Percentiles rank a stretch among this genome's conserved stretches.
Conservation (phyloP, 2,888 invertebrate species). For the Didymodactylos carnosus region DNA sequence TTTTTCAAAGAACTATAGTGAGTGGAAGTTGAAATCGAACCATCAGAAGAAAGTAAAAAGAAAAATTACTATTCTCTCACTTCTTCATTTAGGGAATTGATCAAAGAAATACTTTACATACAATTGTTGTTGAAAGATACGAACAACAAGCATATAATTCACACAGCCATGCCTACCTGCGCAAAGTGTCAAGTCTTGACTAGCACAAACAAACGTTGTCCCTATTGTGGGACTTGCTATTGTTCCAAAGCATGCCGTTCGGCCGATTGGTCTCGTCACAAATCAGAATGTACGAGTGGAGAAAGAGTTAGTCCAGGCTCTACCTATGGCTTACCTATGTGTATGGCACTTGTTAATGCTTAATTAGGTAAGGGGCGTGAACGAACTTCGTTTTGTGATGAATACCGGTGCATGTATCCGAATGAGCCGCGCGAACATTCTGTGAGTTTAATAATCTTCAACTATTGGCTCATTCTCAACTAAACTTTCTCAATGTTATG, state of each 20-base stretch:
- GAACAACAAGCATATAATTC: neutral
- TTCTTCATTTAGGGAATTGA: neutral
- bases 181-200: neutral
- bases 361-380: neutral
- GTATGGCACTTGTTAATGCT: neutral
- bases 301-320: neutral
- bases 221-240: neutral
- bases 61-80: neutral
- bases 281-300: neutral
- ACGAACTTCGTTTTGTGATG: neutral
- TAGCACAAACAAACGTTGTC: neutral
- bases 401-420: neutral
- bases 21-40: neutral
- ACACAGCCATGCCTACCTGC: neutral
- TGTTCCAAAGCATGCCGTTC: neutral
- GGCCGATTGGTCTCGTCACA: neutral
- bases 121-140: neutral
- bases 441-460: neutral
- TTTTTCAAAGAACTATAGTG: neutral
- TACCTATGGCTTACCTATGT: neutral
- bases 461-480: neutral
- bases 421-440: neutral
- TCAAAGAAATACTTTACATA: neutral
- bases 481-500: neutral
- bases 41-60: neutral